A percentile compares a stretch with the other conserved stretches of the same genome.
Evolutionary conservation across 2,113 vertebrate species (phyloP).

Genomic region (Felis catus): DNA sequence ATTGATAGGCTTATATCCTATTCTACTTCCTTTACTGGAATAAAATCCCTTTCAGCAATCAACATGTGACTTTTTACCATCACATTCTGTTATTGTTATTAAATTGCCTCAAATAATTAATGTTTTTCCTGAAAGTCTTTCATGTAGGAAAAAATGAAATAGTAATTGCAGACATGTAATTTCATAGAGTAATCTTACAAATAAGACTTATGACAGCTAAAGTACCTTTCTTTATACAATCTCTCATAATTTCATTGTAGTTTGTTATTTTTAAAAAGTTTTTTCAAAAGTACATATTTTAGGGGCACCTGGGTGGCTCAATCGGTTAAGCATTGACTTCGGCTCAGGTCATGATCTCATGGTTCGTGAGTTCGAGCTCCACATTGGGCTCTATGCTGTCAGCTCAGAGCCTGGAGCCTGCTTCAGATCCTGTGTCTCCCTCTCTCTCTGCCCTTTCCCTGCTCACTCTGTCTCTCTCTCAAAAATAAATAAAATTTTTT

Average conservation of each 20-base stretch:
- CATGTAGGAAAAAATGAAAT: conserved; percentile 39
- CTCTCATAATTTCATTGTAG: conserved; percentile 28
- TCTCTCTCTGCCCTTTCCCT: too few relatives aligned
- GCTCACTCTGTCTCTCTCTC: too few relatives aligned
- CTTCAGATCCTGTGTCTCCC: too few relatives aligned
- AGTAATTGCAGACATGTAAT: conserved; percentile 39
- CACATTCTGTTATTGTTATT: neutral
- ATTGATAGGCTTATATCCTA: neutral
- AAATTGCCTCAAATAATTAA: conserved; percentile 49
- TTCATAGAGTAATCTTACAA: conserved; percentile 37
- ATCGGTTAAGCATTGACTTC: too few relatives aligned
- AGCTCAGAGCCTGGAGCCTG: too few relatives aligned
- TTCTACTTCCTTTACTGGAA: neutral
- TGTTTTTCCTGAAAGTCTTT: conserved; percentile 31
- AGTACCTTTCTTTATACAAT: conserved; percentile 2
- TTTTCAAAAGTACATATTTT: neutral
- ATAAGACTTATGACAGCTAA: neutral
- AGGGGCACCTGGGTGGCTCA: neutral
- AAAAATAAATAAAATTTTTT: neutral
- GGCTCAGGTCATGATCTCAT: too few relatives aligned
- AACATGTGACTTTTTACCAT: neutral
- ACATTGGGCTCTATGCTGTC: too few relatives aligned
- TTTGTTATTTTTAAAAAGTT: conserved; percentile 37
- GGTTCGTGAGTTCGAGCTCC: too few relatives aligned
- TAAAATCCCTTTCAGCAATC: neutral